Conservation (phyloP, 2,113 vertebrate species). For the Alaudala cheleensis region DNA sequence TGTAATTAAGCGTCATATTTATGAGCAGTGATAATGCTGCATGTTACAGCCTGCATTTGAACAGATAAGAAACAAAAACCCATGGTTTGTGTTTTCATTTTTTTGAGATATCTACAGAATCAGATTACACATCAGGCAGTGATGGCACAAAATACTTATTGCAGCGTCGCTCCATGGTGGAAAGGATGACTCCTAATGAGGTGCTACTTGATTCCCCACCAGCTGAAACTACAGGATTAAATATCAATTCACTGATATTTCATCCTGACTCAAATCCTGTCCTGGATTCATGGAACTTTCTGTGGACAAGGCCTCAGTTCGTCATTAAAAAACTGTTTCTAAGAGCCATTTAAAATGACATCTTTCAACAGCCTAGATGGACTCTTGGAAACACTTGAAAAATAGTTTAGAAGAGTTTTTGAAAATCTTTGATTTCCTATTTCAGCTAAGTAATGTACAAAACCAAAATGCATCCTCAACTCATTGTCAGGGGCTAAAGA, state of each 20-base stretch:
- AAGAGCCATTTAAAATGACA: not conserved
- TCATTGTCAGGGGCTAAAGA: not conserved
- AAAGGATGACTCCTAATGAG: not conserved
- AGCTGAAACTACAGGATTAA: constrained; percentile 3
- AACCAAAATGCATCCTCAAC: not conserved
- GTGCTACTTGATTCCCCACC: not conserved
- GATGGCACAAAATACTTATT: not conserved
- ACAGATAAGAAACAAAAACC: not conserved
- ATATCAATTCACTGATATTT: not conserved
- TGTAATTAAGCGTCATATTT: not conserved
- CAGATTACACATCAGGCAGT: not conserved
- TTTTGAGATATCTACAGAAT: not conserved
- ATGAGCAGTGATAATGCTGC: not conserved
- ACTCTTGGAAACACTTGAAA: not conserved
- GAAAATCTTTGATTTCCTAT: constrained; percentile 2
- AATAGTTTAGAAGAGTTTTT: not conserved
- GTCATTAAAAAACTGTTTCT: not conserved
- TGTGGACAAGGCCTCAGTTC: not conserved
- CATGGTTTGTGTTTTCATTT: not conserved
- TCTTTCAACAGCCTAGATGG: not conserved
- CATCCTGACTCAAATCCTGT: not conserved
- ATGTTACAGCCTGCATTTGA: not conserved
- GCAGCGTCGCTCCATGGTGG: not conserved
- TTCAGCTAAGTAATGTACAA: not conserved
- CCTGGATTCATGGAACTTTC: not conserved